Base-by-base conservation (phyloP, 2,113 vertebrate genomes). In the mouse (Mus musculus) region DNA sequence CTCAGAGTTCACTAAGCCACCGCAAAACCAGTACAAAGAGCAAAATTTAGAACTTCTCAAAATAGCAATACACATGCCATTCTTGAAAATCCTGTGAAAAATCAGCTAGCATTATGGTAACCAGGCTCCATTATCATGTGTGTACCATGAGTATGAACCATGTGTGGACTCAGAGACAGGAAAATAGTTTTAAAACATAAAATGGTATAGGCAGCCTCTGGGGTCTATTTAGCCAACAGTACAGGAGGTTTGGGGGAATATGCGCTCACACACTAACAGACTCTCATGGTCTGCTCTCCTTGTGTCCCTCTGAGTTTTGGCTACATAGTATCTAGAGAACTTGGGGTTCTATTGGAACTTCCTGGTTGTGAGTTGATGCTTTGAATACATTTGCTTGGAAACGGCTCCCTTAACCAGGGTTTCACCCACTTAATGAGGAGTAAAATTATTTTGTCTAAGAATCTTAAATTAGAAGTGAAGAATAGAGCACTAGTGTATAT, bases 1-100 rank as follows among this genome's bases (percentile, higher is more conserved):
- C 78, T 86, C 14, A 89, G 59, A 71, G 39, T 28, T 87, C 89
- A 85, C 89, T 90, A 94, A 88, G 84, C 54, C 30, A 95, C 95
- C 7, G 92, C 30, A 56, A 52, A 96, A 89, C 49, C 20, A 61
- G 17, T 19, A 65, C 49, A 77, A 87, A 20, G 67, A 94, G 33
- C 22, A 89, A 97, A 96, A 91, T 72, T 49, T 46, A 81, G 65
- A 92, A 33, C 39, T 61, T 77, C 28, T 92, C 86, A 56, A 52
- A 94, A 28, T 26, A 94, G 33, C 8, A 42, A 3, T 59, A 71
- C 30, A n/a, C 22, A 78, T 52, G 56, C 87, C 69, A 61, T 82
- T 49, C 10, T 90, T 20, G 61, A 90, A 94, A 95, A 33, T 84
- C 33, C 17, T 80, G 2, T 80, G 76, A 36, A 90, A 80, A 94